Base-by-base conservation (phyloP, 2,113 vertebrate species). In the Microcebus jonahi region DNA sequence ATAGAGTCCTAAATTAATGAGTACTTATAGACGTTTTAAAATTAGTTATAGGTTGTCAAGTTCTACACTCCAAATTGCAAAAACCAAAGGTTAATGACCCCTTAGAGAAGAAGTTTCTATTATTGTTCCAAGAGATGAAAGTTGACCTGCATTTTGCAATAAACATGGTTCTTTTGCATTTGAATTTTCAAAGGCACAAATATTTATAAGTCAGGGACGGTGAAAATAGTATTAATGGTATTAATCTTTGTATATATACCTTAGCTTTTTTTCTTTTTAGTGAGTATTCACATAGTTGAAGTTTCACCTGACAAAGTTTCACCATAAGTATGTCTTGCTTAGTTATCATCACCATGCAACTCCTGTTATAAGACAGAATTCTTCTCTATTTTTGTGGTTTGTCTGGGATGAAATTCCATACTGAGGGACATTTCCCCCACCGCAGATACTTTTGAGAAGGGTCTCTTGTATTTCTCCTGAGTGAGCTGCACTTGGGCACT, bases 181-280 rank as follows among this genome's bases (percentile, higher is more conserved):
- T 70, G 59, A 36, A 73, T 76, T 94, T 87, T 83, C 18, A 65
- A 55, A 94, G 21, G 29, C 29, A 12, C 5, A 67, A 21, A 50
- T 67, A 27, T 81, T 95, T 76, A 5, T 21, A 80, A 70, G 59
- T 95, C 61, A 57, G 12, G 20, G 48, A 13, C 55, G 15, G 25
- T 68, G 25, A 88, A 71, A 55, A 84, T 59, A 53, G 39, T 39
- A 50, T 14, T 25, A 29, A 39, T 27, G 45, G 39, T 39, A 50
- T 14, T 25, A 29, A 39, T 27, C 14, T 81, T 91, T 86, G 63
- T 31, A 20, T n/a, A 15, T 0, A 6, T 55, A 31, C 18, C 15
- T 65, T 48, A 23, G 13, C 23, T 88, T 82, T 93, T 90, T 90
- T 77, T 53, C 77, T 96, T 84, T 84, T 63, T 55, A 75, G 59